These are phyloP conservation scores for Muscina levida DNA, from an alignment of 2,888 invertebrate species.

Conservation along the genomic window DNA sequence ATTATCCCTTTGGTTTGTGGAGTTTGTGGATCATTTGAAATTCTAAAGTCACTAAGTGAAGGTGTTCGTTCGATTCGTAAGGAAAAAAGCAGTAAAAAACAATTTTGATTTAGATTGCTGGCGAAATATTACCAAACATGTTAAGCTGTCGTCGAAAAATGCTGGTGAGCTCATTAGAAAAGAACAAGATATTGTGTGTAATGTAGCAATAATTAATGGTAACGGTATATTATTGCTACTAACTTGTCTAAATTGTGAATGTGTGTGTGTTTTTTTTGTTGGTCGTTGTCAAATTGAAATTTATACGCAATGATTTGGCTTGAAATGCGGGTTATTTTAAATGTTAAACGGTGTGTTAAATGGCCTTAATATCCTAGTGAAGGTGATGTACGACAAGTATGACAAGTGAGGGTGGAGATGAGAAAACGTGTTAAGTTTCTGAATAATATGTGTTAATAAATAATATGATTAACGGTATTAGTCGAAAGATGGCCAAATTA, in stretches of 20 bases:
- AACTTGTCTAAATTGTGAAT: background rate
- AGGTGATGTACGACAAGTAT: no score
- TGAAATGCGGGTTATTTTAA: slow-evolving; percentile 5
- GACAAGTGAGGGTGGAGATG: no score
- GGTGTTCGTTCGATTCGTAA: slow-evolving; percentile 33
- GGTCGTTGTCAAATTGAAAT: slow-evolving; percentile 20
- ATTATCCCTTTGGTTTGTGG: slow-evolving; percentile 27
- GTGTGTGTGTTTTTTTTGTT: slow-evolving; percentile 17
- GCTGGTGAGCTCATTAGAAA: slow-evolving; percentile 56
- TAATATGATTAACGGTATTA: no score
- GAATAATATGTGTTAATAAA: no score
- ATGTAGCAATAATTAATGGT: slow-evolving; percentile 32
- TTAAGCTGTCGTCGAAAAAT: slow-evolving; percentile 62
- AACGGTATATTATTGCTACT: background rate
- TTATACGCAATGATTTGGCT: slow-evolving; percentile 12
- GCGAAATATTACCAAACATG: slow-evolving; percentile 56
- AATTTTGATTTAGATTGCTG: slow-evolving; percentile 5
- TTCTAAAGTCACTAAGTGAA: slow-evolving; percentile 15
- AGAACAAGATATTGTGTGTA: slow-evolving; percentile 1
- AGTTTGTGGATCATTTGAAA: background rate
- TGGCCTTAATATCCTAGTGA: no score
- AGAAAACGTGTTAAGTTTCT: no score
- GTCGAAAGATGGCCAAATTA: no score
- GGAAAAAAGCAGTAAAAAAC: slow-evolving; percentile 26
- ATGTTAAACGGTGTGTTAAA: background rate